Conservation (phyloP, 1,140 invertebrate genomes). For the Littorina saxatilis region DNA sequence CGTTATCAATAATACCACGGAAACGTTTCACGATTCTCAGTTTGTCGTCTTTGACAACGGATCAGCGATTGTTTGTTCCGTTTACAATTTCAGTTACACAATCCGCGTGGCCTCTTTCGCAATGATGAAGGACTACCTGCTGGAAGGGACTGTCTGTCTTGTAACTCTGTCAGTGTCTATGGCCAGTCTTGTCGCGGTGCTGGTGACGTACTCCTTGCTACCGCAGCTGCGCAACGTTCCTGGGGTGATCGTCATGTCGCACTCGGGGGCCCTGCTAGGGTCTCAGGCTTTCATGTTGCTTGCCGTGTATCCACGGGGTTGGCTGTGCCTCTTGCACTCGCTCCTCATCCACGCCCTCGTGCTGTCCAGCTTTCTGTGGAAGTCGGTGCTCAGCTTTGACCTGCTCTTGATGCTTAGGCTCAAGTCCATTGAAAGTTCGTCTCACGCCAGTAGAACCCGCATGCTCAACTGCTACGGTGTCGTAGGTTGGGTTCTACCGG, state of each 20-base stretch:
- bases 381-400: slow-evolving; percentile 78
- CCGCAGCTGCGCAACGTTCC: slow-evolving; percentile 76
- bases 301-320: slow-evolving; percentile 34
- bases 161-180: slow-evolving; percentile 11
- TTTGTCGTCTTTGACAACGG: slow-evolving; percentile 7
- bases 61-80: neutral
- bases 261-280: slow-evolving; percentile 73
- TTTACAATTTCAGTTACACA: too few species aligned
- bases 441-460: neutral
- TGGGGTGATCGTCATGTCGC: slow-evolving; percentile 76
- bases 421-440: neutral
- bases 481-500: slow-evolving; percentile 14
- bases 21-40: neutral
- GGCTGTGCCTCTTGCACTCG: slow-evolving; percentile 64
- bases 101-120: neutral
- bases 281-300: slow-evolving; percentile 73
- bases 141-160: too few species aligned
- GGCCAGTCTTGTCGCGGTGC: slow-evolving; percentile 38
- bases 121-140: neutral
- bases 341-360: slow-evolving; percentile 76
- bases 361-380: slow-evolving; percentile 79
- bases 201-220: slow-evolving; percentile 72
- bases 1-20: neutral
- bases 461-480: neutral
- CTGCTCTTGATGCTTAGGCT: slow-evolving; percentile 80